These are phyloP conservation scores for Stichodactyla helianthus DNA, from an alignment of 64 coral and sea anemone species.

Conservation along the genomic window DNA sequence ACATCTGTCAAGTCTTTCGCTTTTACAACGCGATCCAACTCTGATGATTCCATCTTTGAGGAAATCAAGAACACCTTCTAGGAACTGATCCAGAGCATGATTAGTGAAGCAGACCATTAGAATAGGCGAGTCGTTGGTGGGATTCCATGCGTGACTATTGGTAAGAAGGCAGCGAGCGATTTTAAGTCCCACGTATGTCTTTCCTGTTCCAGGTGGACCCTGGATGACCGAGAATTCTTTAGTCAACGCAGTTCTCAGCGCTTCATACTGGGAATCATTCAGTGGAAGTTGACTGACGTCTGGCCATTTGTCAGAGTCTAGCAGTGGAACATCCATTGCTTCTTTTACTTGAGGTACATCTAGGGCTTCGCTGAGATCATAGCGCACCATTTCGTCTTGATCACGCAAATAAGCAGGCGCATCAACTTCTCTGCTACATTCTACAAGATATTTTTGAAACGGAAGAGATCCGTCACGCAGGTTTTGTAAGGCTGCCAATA, in stretches of 20 bases:
- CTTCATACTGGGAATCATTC: conserved; percentile 71
- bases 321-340: conserved; percentile 36
- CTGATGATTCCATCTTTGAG: conserved; percentile 21
- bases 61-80: conserved; percentile 40
- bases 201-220: conserved; percentile 89
- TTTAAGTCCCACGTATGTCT: conserved; percentile 80
- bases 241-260: conserved; percentile 74
- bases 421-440: conserved; percentile 19
- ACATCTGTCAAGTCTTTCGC: background rate
- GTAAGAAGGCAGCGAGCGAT: conserved; percentile 50
- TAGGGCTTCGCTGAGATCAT: conserved; percentile 44
- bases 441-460: conserved; percentile 1
- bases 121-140: conserved; percentile 13
- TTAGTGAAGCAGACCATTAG: conserved; percentile 59
- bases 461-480: conserved; percentile 23
- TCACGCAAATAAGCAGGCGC: conserved; percentile 36
- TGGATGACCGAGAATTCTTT: conserved; percentile 89
- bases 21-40: conserved; percentile 36
- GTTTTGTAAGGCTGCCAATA: conserved; percentile 50
- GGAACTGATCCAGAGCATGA: conserved; percentile 50
- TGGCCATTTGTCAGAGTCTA: conserved; percentile 52
- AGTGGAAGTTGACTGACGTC: conserved; percentile 33
- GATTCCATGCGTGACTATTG: conserved; percentile 15
- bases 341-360: background rate
- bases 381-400: conserved; percentile 12